Evolutionary conservation across 2,888 invertebrate species (phyloP).

Genomic region (Philopedon plagiatum): DNA sequence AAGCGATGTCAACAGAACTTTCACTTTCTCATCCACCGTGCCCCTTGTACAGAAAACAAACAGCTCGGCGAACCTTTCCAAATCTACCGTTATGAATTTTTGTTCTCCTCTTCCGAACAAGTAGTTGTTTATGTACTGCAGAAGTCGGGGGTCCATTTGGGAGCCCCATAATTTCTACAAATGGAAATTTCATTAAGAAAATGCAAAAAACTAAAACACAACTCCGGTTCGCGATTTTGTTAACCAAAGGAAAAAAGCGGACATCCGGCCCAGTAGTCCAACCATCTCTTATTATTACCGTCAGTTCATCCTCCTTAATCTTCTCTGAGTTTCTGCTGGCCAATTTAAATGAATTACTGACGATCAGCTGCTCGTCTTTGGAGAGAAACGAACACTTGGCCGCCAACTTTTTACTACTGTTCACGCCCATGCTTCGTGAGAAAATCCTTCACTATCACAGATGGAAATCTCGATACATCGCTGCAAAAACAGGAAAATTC

Average conservation of each 20-base stretch:
- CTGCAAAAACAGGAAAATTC: background rate
- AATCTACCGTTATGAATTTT: constrained; percentile 71
- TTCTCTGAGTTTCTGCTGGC: constrained; percentile 77
- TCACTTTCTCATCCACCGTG: constrained; percentile 76
- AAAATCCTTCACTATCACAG: constrained; percentile 23
- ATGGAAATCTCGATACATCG: background rate
- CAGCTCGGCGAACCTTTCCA: constrained; percentile 78
- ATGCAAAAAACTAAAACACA: too few species aligned
- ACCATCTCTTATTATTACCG: constrained; percentile 70
- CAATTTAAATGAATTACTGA: constrained; percentile 75
- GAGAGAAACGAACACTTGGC: constrained; percentile 77
- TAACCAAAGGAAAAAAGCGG: too few species aligned
- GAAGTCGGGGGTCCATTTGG: constrained; percentile 77
- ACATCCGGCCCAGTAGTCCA: too few species aligned
- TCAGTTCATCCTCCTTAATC: constrained; percentile 78
- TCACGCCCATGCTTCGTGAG: constrained; percentile 66
- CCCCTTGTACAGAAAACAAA: constrained; percentile 80
- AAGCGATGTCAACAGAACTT: constrained; percentile 73
- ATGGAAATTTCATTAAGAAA: constrained; percentile 36
- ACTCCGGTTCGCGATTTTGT: too few species aligned
- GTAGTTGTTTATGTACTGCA: constrained; percentile 79
- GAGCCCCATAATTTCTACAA: constrained; percentile 79
- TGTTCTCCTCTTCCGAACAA: constrained; percentile 74
- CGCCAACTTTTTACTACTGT: constrained; percentile 77
- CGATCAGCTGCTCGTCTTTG: constrained; percentile 76